Evolutionary conservation across 1,140 invertebrate species (phyloP), one percentile per base, ranked within the genome.

Genomic region (Octopus bimaculoides): DNA sequence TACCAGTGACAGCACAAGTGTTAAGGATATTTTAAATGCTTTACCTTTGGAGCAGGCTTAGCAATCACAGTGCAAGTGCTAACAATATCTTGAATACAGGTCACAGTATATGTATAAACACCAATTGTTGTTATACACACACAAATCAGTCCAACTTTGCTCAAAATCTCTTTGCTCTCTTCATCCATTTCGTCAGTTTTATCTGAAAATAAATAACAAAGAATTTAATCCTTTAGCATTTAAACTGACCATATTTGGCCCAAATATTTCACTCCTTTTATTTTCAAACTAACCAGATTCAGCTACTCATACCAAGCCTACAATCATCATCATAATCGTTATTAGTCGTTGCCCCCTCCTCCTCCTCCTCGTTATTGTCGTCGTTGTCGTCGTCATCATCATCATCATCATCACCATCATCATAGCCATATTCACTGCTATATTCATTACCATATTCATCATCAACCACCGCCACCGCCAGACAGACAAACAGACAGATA

Each of bases 11-110:
- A 14, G 61, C n/a, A 66, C 61, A 66, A 12, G 12, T 66, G 12
- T 41, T 41, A 41, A 41, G 26, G 3, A 41, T 41, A 41, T 41
- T 41, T 41, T 1, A 71, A 71, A 71, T 54, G 56, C 12, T 73
- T 81, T 81, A 90, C 89, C 87, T 86, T 89, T 54, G 88, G 81
- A 79, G 88, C 88, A n/a, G 87, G 86, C 71, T 89, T 86, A 56
- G 87, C 87, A 80, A 90, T 85, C 12, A 89, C 81, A 78, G 88
- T 87, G 78, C 86, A 88, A 1, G 86, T 85, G 77, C 82, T 84
- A 56, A 87, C 81, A n/a, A 79, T 83, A 56, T 86, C 82, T 17
- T 80, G 82, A 12, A 82, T 83, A 26, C 87, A 86, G 9, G 83
- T 80, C 9, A 89, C 76, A 53, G 85, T 81, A 82, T 87, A 89